Evolutionary conservation across 1,140 invertebrate species (phyloP), one percentile per base, ranked within the genome.

Genomic region (Lasioglossum albipes): DNA sequence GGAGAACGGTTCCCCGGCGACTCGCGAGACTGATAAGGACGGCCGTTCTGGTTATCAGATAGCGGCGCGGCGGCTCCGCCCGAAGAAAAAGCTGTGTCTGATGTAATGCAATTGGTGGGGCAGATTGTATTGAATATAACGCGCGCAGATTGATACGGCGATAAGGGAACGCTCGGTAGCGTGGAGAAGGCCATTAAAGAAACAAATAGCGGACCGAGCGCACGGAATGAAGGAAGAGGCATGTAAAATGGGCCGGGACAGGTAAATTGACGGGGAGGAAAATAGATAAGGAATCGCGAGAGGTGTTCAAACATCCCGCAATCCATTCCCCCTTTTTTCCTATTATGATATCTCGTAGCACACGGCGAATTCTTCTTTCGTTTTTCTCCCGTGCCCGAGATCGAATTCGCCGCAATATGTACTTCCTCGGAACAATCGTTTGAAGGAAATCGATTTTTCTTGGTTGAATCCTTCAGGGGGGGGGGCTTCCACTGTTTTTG

Each of bases 151-250:
- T 67, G 78, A 80, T 80, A 75, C 22, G 31, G 9, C 42, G 78
- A 80, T 80, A 80, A 75, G 16, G 10, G 27, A 41, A 36, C n/a
- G 71, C 12, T 75, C 20, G 71, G 78, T 80, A 75, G 78, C 78
- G 78, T 36, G 67, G 59, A 81, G 74, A 81, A 81, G 67, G 75
- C 57, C 65, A 69, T 70, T 70, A 77, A 77, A 77, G 67, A 71
- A 66, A 89, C 82, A 89, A 87, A 87, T 84, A 87, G 79, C 80
- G 78, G 64, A 62, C 68, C 81, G 82, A 82, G 82, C 75, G 80
- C 79, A 82, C 57, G 65, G 65, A 66, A 77, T 69, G 75, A 68
- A 81, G 81, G 75, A 80, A 65, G 81, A 89, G 77, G 75, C 84
- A 72, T 75, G 78, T 61, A 80, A 80, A 75, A 80, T 74, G 64